Conservation (phyloP, 2,113 vertebrate species). For the Prionailurus bengalensis region DNA sequence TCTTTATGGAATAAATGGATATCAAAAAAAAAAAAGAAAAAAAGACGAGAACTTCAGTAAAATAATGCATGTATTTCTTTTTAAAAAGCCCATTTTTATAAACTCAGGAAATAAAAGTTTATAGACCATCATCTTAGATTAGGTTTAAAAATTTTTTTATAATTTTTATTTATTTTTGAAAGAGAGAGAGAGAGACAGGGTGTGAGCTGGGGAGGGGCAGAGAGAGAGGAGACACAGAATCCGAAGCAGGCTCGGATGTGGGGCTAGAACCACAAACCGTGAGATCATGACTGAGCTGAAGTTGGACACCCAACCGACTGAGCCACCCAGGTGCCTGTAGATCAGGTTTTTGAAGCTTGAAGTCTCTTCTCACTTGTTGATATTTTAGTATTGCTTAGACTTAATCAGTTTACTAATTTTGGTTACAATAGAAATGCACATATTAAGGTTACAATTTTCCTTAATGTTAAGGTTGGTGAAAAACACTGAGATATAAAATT, state of each 20-base stretch:
- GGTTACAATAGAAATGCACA: background rate
- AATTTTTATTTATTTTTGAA: too few species aligned
- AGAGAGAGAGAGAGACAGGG: too few species aligned
- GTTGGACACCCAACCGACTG: too few species aligned
- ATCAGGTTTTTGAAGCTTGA: slow-evolving; percentile 18
- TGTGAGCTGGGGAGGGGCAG: too few species aligned
- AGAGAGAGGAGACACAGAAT: too few species aligned
- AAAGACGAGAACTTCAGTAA: background rate
- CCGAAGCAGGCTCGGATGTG: too few species aligned
- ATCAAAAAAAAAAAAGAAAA: background rate
- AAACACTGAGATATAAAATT: background rate
- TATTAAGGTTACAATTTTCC: background rate
- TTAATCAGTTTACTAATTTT: background rate
- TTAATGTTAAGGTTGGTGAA: background rate
- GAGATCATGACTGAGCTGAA: too few species aligned
- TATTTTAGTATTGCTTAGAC: background rate
- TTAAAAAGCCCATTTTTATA: background rate
- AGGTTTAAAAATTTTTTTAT: too few species aligned
- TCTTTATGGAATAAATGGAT: background rate
- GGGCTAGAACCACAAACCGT: too few species aligned
- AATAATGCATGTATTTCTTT: background rate
- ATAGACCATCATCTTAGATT: background rate
- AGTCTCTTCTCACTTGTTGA: background rate
- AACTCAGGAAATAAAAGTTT: background rate
- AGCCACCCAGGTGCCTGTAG: background rate